Evolutionary conservation across 2,888 invertebrate species (phyloP).

Genomic region (Caenorhabditis panamensis): DNA sequence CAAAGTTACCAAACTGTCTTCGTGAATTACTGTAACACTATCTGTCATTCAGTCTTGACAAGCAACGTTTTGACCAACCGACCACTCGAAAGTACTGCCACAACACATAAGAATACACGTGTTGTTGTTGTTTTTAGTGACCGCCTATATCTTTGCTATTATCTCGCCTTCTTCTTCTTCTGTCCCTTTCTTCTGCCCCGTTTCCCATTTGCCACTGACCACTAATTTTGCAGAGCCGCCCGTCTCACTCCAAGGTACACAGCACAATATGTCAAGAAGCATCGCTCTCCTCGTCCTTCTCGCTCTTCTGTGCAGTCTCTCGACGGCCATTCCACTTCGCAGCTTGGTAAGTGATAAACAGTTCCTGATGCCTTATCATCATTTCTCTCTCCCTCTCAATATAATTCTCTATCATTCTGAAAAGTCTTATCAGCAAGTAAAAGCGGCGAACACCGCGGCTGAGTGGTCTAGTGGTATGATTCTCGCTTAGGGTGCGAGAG

Average conservation of each 20-base stretch:
- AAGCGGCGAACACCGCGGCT: constrained; percentile 39
- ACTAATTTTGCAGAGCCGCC: constrained; percentile 9
- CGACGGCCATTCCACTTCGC: constrained; percentile 43
- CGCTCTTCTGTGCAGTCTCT: constrained; percentile 33
- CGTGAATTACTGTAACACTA: not conserved
- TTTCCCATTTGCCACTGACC: not conserved
- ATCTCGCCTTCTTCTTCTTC: not conserved
- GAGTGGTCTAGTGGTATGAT: constrained; percentile 82
- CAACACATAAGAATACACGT: too few species aligned
- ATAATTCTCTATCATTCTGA: not conserved
- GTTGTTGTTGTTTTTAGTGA: constrained; percentile 8
- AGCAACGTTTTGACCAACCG: not conserved
- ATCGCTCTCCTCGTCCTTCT: constrained; percentile 28
- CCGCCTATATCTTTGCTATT: not conserved
- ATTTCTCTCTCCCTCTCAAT: not conserved
- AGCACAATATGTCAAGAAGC: constrained; percentile 35
- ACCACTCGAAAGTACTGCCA: constrained; percentile 5
- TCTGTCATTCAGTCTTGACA: not conserved
- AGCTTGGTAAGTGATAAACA: constrained; percentile 40
- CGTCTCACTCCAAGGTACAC: not conserved
- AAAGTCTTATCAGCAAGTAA: constrained; percentile 3
- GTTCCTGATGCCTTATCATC: not conserved
- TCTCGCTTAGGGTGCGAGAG: constrained; percentile 82
- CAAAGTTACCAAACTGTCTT: not conserved
- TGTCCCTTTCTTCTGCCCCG: too few species aligned